Percentiles rank a stretch among this genome's conserved stretches.
Conservation (phyloP, 2,797 vertebrate genomes). For the Acanthiza pusilla region DNA sequence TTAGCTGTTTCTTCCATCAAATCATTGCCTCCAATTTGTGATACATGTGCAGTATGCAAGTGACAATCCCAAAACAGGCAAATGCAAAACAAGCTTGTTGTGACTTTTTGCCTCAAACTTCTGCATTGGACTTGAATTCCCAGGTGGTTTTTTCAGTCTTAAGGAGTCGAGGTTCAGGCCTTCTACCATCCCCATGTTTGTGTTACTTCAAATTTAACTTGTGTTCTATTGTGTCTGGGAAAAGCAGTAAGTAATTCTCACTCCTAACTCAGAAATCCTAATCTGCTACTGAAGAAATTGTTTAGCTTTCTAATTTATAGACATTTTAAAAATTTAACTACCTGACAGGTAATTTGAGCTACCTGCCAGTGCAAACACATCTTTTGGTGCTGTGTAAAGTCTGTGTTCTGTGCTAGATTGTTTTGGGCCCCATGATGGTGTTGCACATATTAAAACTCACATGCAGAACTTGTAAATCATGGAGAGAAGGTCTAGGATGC, state of each 20-base stretch:
- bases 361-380: background rate
- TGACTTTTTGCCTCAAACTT: background rate
- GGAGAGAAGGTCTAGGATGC: background rate
- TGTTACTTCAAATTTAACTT: background rate
- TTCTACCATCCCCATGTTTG: background rate
- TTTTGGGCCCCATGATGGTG: background rate
- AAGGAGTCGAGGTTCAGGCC: background rate
- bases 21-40: background rate
- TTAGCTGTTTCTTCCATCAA: background rate
- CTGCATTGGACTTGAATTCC: background rate
- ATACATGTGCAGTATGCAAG: background rate
- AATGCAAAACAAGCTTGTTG: background rate
- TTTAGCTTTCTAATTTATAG: background rate
- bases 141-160: background rate
- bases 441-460: background rate
- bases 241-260: background rate
- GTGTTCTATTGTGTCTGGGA: background rate
- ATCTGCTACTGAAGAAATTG: background rate
- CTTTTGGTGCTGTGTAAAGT: background rate
- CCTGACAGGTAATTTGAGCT: background rate
- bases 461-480: background rate
- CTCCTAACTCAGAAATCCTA: background rate
- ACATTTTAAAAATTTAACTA: background rate
- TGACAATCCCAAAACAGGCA: background rate
- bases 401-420: background rate